Conservation (phyloP, 2,113 vertebrate species). For the Pogonocichla stellata region DNA sequence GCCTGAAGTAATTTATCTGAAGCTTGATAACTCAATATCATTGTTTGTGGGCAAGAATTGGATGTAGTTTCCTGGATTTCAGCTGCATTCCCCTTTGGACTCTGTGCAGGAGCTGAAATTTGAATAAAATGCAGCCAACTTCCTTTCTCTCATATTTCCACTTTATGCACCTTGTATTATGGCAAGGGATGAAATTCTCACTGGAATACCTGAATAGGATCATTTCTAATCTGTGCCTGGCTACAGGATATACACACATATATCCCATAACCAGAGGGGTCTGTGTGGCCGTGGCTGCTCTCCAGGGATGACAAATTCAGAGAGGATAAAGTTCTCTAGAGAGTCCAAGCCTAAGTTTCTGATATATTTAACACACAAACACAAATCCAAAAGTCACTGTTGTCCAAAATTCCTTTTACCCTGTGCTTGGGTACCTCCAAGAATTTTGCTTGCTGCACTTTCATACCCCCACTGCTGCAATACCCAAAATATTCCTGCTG, state of each 20-base stretch:
- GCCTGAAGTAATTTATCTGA: neutral
- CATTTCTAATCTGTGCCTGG: neutral
- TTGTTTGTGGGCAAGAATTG: neutral
- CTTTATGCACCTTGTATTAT: neutral
- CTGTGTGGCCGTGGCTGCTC: neutral
- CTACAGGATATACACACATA: neutral
- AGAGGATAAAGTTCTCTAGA: neutral
- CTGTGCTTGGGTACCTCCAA: neutral
- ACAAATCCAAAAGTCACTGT: neutral
- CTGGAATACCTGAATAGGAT: neutral
- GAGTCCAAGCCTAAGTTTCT: neutral
- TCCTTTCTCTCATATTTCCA: neutral
- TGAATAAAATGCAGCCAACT: neutral
- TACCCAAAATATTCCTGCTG: neutral
- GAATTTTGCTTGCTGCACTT: neutral
- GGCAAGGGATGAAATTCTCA: neutral
- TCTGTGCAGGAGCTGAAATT: neutral
- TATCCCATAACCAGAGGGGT: neutral
- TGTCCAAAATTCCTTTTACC: neutral
- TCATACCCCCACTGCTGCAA: neutral
- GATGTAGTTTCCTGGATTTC: neutral
- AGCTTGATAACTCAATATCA: neutral
- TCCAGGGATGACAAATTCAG: neutral
- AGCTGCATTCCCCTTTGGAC: neutral
- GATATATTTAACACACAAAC: neutral